Percentiles rank a stretch among this genome's conserved stretches.
phyloP scores from a whole-genome alignment of 1,140 invertebrate species.

The Yoshiicerus persimilis region DNA sequence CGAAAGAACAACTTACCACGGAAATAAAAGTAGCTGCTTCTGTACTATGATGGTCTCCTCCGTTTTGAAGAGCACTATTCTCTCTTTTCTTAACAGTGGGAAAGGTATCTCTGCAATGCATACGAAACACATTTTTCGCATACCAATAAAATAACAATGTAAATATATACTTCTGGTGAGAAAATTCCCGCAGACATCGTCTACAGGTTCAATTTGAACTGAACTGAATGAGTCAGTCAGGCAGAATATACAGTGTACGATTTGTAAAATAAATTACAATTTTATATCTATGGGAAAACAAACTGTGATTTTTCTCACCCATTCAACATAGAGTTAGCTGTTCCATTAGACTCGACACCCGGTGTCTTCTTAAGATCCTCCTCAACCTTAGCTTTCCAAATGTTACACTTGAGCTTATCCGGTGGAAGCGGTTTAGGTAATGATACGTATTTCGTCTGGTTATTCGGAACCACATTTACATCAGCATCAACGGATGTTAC shows the following conservation, averaged over 20 bases:
- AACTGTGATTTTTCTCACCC: slow-evolving; percentile 32
- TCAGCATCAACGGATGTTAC: slow-evolving; percentile 33
- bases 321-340: slow-evolving; percentile 43
- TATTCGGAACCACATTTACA: slow-evolving; percentile 56
- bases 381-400: slow-evolving; percentile 70
- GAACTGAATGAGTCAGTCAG: background rate
- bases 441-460: slow-evolving; percentile 56
- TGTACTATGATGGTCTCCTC: slow-evolving; percentile 33
- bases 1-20: slow-evolving; percentile 64
- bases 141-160: background rate
- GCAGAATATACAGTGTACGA: background rate
- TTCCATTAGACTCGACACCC: slow-evolving; percentile 42
- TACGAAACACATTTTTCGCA: slow-evolving; percentile 22
- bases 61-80: slow-evolving; percentile 38
- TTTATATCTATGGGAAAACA: background rate
- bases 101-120: slow-evolving; percentile 46
- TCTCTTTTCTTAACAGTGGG: slow-evolving; percentile 48
- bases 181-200: background rate
- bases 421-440: slow-evolving; percentile 70
- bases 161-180: background rate
- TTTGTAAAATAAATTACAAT: background rate
- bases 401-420: slow-evolving; percentile 91
- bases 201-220: background rate
- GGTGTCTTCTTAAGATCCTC: slow-evolving; percentile 61
- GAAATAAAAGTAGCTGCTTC: slow-evolving; percentile 67